A percentile compares a stretch with the other conserved stretches of the same genome.
Conservation (phyloP, 2,113 vertebrate genomes). For the Pan troglodytes region DNA sequence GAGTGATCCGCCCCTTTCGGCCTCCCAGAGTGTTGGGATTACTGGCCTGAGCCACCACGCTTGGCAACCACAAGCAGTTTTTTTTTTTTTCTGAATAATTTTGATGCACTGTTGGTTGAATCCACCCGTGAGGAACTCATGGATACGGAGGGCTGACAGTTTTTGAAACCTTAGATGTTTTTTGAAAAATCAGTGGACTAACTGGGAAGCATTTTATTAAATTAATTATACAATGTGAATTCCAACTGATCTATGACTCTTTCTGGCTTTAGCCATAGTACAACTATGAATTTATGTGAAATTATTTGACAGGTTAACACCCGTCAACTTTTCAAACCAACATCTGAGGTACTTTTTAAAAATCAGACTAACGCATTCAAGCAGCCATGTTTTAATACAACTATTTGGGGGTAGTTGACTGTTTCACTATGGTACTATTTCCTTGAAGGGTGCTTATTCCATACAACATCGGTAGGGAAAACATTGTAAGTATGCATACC, state of each 20-base stretch:
- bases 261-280: neutral
- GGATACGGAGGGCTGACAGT: neutral
- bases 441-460: neutral
- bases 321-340: neutral
- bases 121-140: neutral
- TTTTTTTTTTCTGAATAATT: neutral
- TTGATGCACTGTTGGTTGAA: neutral
- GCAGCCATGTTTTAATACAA: neutral
- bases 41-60: neutral
- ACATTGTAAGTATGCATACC: neutral
- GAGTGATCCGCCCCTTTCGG: neutral
- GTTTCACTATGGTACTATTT: neutral
- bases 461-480: neutral
- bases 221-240: neutral
- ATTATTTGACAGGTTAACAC: slow-evolving; percentile 12
- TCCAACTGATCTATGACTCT: neutral
- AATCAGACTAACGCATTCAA: neutral
- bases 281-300: neutral
- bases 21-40: neutral
- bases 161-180: neutral
- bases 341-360: neutral
- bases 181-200: neutral
- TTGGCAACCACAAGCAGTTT: neutral
- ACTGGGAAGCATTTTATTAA: slow-evolving; percentile 34
- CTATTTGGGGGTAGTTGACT: neutral